A percentile compares a stretch with the other conserved stretches of the same genome.
These are phyloP conservation scores for Carpatolechia fugitivella DNA, from an alignment of 2,888 invertebrate genomes.

Conservation along the genomic window DNA sequence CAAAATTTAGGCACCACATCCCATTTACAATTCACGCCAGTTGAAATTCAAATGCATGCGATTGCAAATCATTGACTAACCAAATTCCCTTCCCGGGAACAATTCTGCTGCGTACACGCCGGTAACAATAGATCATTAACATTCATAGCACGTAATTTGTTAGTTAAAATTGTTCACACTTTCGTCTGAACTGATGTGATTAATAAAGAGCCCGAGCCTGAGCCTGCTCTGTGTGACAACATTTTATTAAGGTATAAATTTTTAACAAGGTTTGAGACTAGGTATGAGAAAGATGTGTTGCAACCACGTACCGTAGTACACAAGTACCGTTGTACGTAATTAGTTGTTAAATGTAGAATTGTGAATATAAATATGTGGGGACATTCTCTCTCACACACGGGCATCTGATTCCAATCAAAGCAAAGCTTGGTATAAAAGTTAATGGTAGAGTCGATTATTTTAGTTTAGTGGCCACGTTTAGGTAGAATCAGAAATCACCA, in stretches of 20 bases:
- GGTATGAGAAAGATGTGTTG: no score
- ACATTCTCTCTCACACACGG: no score
- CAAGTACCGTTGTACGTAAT: no score
- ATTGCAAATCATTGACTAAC: slow-evolving; percentile 3
- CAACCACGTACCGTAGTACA: no score
- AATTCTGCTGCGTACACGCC: no score
- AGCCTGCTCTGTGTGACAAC: neutral
- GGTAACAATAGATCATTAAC: slow-evolving; percentile 2
- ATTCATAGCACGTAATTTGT: neutral
- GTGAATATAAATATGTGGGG: no score
- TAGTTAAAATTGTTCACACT: slow-evolving; percentile 10
- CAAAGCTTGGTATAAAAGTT: no score
- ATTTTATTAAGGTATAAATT: neutral
- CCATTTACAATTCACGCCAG: neutral
- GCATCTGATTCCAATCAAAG: no score
- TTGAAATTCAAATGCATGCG: neutral
- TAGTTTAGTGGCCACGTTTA: no score
- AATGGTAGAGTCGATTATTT: no score
- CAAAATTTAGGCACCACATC: neutral
- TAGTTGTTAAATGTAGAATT: no score
- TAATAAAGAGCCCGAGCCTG: neutral
- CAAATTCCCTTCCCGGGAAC: neutral
- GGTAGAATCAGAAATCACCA: no score
- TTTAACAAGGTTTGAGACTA: neutral
- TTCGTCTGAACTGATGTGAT: neutral